These are phyloP conservation scores for Dendrophyllia cribrosa DNA, from an alignment of 64 coral and sea anemone genomes.

Conservation along the genomic window DNA sequence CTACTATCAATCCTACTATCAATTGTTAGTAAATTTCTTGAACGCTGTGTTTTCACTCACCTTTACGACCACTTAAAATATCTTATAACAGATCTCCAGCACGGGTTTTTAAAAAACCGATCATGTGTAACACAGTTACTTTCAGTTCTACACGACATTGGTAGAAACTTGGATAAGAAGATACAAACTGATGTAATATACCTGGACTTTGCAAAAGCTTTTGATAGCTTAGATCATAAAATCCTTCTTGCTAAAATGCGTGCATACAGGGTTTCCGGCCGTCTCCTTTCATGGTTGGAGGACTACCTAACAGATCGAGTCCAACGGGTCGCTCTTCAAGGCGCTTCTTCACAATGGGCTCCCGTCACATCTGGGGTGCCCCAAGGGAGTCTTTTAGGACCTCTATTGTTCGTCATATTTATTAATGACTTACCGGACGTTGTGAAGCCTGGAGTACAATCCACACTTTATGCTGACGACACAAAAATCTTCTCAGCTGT, in stretches of 20 bases:
- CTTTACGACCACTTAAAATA: conserved; percentile 8
- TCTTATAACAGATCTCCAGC: conserved; percentile 24
- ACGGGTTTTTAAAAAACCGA: conserved; percentile 41
- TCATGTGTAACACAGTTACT: conserved; percentile 63
- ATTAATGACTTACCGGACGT: conserved; percentile 1
- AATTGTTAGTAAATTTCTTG: conserved; percentile 47
- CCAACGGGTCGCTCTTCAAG: conserved; percentile 34
- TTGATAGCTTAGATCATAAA: conserved; percentile 49
- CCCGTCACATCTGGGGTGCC: conserved; percentile 56
- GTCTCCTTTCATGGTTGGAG: conserved; percentile 41
- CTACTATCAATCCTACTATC: conserved; percentile 4
- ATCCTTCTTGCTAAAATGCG: conserved; percentile 54
- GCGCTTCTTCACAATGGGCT: conserved; percentile 57
- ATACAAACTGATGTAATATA: conserved; percentile 55
- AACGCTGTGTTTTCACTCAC: conserved; percentile 25
- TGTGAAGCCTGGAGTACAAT: too few relatives aligned
- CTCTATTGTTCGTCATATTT: conserved; percentile 18
- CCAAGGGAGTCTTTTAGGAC: conserved; percentile 53
- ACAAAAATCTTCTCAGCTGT: conserved; percentile 1
- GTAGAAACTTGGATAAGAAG: conserved; percentile 41
- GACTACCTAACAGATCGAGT: conserved; percentile 47
- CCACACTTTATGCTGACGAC: conserved; percentile 7
- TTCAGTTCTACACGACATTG: conserved; percentile 55
- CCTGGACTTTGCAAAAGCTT: conserved; percentile 69
- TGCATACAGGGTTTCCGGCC: conserved; percentile 29